Evolutionary conservation across 2,888 invertebrate species (phyloP).

Genomic region (Eubasilissa splendida): DNA sequence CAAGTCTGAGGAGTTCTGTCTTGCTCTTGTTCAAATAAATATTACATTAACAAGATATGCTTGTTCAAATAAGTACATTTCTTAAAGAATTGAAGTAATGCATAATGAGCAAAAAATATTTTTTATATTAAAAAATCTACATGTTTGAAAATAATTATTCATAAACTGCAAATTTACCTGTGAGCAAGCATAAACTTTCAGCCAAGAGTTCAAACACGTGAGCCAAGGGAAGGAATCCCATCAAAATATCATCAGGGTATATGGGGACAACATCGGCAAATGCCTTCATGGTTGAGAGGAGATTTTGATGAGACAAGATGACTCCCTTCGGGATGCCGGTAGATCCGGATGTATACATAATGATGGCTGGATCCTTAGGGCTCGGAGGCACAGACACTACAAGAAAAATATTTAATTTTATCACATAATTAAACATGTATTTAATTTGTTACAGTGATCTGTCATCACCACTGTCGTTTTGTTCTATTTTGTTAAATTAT

Average conservation of each 20-base stretch:
- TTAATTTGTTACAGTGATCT: too few species aligned
- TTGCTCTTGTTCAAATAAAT: too few species aligned
- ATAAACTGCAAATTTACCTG: slow-evolving; percentile 73
- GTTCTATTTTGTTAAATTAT: too few species aligned
- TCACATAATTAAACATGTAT: too few species aligned
- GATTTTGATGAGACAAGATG: slow-evolving; percentile 85
- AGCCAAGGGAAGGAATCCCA: slow-evolving; percentile 96
- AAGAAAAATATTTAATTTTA: slow-evolving; percentile 55
- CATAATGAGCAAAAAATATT: too few species aligned
- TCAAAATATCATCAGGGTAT: slow-evolving; percentile 83
- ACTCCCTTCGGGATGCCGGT: slow-evolving; percentile 97
- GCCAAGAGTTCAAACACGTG: slow-evolving; percentile 97
- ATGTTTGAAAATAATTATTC: too few species aligned
- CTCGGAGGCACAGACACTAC: slow-evolving; percentile 76
- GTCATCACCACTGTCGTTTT: too few species aligned
- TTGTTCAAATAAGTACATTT: too few species aligned
- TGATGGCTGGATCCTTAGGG: slow-evolving; percentile 89
- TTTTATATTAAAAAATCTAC: too few species aligned
- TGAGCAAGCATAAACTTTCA: slow-evolving; percentile 87
- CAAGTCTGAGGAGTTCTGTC: too few species aligned
- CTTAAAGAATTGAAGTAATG: too few species aligned
- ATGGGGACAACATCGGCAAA: slow-evolving; percentile 86
- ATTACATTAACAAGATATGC: too few species aligned
- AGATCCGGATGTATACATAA: slow-evolving; percentile 99
- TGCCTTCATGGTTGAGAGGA: slow-evolving; percentile 84